These are phyloP conservation scores for Leptopilina clavipes DNA, from an alignment of 1,140 invertebrate genomes.

Conservation along the genomic window DNA sequence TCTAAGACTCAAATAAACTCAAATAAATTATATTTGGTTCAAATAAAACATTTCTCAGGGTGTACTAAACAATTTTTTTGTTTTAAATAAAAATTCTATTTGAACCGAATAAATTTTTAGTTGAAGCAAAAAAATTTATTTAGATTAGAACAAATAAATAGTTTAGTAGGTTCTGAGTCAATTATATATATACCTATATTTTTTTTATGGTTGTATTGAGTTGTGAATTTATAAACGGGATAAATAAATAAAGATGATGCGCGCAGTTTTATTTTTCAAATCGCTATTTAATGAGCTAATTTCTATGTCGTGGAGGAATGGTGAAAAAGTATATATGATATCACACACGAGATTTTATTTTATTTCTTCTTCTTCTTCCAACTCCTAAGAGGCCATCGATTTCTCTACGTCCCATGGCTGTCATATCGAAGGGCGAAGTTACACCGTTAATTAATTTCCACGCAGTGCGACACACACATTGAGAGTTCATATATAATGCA, in stretches of 20 bases:
- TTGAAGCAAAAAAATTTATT: too few species aligned
- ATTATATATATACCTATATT: too few species aligned
- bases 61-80: too few species aligned
- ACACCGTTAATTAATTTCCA: slow-evolving; percentile 30
- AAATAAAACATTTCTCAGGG: too few species aligned
- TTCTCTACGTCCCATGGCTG: slow-evolving; percentile 18
- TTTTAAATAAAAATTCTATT: too few species aligned
- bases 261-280: slow-evolving; percentile 22
- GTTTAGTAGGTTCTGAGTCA: too few species aligned
- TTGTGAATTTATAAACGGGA: background rate
- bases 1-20: too few species aligned
- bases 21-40: too few species aligned
- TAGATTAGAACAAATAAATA: too few species aligned
- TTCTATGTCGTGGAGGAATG: background rate
- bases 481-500: slow-evolving; percentile 26
- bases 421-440: slow-evolving; percentile 31
- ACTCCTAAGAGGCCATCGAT: background rate
- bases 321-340: slow-evolving; percentile 12
- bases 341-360: background rate
- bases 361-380: background rate
- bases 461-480: background rate
- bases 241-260: slow-evolving; percentile 27
- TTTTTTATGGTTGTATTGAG: too few species aligned
- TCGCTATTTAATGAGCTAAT: slow-evolving; percentile 18
- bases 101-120: too few species aligned